These are phyloP conservation scores for Campodea augens DNA, from an alignment of 1,140 invertebrate species.

Conservation along the genomic window DNA sequence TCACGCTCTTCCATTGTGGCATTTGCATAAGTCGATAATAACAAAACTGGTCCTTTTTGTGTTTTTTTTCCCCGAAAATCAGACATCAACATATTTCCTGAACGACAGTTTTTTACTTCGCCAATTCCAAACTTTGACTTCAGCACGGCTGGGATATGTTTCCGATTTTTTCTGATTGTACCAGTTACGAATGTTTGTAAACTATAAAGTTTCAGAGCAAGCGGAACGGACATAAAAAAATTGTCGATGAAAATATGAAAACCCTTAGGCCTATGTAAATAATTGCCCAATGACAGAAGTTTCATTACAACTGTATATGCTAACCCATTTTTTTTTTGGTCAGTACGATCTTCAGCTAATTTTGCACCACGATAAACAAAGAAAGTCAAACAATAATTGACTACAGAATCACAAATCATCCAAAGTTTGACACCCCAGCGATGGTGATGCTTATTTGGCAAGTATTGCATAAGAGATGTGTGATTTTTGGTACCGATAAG, in stretches of 20 bases:
- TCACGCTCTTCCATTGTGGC: background rate
- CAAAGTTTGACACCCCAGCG: constrained; percentile 17
- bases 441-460: constrained; percentile 18
- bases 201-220: background rate
- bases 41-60: background rate
- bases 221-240: too few relatives aligned
- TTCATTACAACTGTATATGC: constrained; percentile 14
- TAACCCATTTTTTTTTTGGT: constrained; percentile 14
- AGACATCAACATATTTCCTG: background rate
- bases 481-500: constrained; percentile 14
- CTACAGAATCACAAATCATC: constrained; percentile 14
- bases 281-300: constrained; percentile 16
- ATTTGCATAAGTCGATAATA: background rate
- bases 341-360: constrained; percentile 8
- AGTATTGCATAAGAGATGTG: constrained; percentile 14
- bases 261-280: constrained; percentile 17
- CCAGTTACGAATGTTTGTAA: background rate
- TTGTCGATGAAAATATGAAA: constrained; percentile 15
- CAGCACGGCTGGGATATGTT: background rate
- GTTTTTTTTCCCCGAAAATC: background rate
- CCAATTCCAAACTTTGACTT: background rate
- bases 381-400: constrained; percentile 16
- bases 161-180: background rate
- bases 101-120: constrained; percentile 1
- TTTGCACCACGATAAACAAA: constrained; percentile 14